phyloP scores from a whole-genome alignment of 2,888 invertebrate species.

The Schizotus pectinicornis region DNA sequence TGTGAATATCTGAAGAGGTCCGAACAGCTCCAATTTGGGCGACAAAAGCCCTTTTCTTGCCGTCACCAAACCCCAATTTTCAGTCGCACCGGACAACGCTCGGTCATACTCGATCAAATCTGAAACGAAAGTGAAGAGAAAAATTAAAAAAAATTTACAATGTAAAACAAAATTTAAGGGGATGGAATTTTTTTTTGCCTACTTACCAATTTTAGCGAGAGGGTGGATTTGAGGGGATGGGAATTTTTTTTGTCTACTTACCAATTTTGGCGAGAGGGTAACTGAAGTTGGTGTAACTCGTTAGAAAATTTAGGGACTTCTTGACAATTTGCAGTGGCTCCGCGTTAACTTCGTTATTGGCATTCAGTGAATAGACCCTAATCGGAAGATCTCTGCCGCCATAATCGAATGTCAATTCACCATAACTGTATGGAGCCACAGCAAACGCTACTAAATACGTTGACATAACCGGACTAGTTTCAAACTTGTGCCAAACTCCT shows the following conservation, averaged over 20 bases:
- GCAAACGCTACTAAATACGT: constrained; percentile 44
- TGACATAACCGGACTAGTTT: constrained; percentile 41
- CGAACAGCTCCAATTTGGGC: constrained; percentile 16
- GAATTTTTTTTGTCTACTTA: constrained; percentile 22
- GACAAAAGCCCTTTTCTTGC: constrained; percentile 39
- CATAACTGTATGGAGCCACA: constrained; percentile 35
- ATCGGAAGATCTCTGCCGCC: constrained; percentile 32
- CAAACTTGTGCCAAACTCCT: constrained; percentile 39
- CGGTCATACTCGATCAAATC: constrained; percentile 46
- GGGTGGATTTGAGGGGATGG: neutral
- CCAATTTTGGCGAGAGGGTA: constrained; percentile 46
- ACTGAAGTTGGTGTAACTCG: constrained; percentile 39
- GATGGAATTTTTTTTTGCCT: too few relatives aligned
- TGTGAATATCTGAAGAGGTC: constrained; percentile 29
- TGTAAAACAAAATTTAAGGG: too few relatives aligned
- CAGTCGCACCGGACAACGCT: constrained; percentile 38
- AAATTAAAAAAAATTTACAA: too few relatives aligned
- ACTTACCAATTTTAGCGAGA: too few relatives aligned
- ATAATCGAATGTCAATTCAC: constrained; percentile 30
- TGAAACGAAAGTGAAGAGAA: constrained; percentile 19
- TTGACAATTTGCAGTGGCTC: constrained; percentile 12
- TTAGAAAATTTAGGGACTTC: constrained; percentile 36
- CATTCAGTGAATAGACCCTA: constrained; percentile 38
- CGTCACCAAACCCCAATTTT: constrained; percentile 48
- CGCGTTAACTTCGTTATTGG: neutral